phyloP scores from a whole-genome alignment of 2,113 vertebrate species.

The Romanogobio albipinnatus region DNA sequence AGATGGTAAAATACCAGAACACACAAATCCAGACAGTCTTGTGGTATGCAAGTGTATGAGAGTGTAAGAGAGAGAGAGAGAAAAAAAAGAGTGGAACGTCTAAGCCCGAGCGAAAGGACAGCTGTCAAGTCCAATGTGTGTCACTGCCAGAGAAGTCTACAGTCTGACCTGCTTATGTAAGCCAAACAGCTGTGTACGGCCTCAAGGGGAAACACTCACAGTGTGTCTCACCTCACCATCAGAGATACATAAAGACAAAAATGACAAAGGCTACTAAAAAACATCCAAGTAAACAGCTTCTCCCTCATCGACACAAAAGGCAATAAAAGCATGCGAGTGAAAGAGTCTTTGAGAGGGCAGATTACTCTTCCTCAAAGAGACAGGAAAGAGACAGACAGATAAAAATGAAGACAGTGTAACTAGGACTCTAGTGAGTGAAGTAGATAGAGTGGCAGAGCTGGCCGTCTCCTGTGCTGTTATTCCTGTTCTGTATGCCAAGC shows the following conservation, averaged over 20 bases:
- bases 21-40: conserved; percentile 4
- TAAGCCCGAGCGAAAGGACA: conserved; percentile 63
- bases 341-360: not conserved
- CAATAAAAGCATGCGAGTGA: not conserved
- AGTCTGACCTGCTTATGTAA: conserved; percentile 49
- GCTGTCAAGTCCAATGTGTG: conserved; percentile 71
- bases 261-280: conserved; percentile 5
- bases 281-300: not conserved
- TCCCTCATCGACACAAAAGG: not conserved
- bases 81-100: conserved; percentile 42
- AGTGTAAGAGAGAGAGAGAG: conserved; percentile 27
- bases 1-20: not conserved
- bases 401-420: not conserved
- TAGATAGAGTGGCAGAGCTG: conserved; percentile 6
- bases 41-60: not conserved
- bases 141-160: conserved; percentile 15
- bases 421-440: conserved; percentile 4
- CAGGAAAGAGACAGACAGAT: not conserved
- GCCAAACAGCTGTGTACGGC: conserved; percentile 49
- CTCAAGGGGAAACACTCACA: conserved; percentile 25
- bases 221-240: conserved; percentile 27
- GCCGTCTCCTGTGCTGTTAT: conserved; percentile 29
- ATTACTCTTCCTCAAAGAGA: not conserved
- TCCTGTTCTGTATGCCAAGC: conserved; percentile 31
- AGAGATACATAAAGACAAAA: not conserved